Evolutionary conservation across 2,113 vertebrate genomes (phyloP).

Genomic region (Nycticebus coucang): DNA sequence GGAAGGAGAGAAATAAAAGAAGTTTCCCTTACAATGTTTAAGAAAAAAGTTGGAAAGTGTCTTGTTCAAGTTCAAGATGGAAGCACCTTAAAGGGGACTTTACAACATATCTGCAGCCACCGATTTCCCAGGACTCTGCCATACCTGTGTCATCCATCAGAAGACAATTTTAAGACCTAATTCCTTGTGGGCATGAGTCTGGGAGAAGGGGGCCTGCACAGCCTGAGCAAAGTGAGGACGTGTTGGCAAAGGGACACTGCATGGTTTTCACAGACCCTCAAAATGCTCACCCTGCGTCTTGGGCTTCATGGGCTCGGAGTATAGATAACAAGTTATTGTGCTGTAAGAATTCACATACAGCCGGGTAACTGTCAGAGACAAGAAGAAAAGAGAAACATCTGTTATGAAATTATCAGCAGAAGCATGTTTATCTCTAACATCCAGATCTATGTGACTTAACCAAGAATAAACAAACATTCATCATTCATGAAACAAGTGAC

Average conservation of each 20-base stretch:
- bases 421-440: not conserved
- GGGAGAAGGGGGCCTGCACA: not conserved
- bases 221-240: not conserved
- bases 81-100: not conserved
- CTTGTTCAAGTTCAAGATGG: not conserved
- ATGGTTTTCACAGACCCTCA: not conserved
- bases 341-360: constrained; percentile 99
- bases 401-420: constrained; percentile 67
- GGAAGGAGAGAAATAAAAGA: not conserved
- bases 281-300: constrained; percentile 96
- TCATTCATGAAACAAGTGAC: constrained; percentile 48
- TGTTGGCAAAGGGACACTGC: not conserved
- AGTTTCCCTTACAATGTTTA: not conserved
- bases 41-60: not conserved
- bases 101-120: not conserved
- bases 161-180: not conserved
- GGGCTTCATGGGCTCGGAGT: constrained; percentile 99
- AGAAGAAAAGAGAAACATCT: constrained; percentile 55
- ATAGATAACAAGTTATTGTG: constrained; percentile 99
- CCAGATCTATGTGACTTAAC: not conserved
- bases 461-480: not conserved
- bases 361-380: constrained; percentile 92
- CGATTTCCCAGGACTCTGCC: not conserved
- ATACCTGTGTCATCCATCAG: not conserved
- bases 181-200: not conserved